These are phyloP conservation scores for Sigmodon hispidus DNA, from an alignment of 2,113 vertebrate species.

Conservation along the genomic window DNA sequence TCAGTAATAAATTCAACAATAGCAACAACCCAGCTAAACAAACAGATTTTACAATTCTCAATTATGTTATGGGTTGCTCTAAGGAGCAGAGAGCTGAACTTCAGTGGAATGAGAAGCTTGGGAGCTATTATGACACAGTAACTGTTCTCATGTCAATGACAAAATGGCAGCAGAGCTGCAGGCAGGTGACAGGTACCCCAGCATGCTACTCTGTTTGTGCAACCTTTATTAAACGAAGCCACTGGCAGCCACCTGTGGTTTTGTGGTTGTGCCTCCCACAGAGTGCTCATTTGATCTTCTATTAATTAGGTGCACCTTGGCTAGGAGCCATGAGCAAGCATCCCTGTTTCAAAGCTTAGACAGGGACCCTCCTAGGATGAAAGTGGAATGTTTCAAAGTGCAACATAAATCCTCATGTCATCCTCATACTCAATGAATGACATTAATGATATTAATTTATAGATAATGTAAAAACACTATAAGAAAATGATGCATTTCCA, in stretches of 20 bases:
- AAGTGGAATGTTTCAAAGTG: slow-evolving; percentile 69
- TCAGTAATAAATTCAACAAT: slow-evolving; percentile 47
- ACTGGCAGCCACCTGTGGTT: slow-evolving; percentile 65
- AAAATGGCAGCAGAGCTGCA: slow-evolving; percentile 58
- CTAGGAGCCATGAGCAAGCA: slow-evolving; percentile 45
- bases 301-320: slow-evolving; percentile 76
- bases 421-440: slow-evolving; percentile 63
- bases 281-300: slow-evolving; percentile 65
- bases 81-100: slow-evolving; percentile 40
- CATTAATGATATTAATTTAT: slow-evolving; percentile 73
- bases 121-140: slow-evolving; percentile 45
- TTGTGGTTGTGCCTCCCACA: slow-evolving; percentile 59
- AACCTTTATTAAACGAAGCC: slow-evolving; percentile 68
- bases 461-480: slow-evolving; percentile 59
- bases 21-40: slow-evolving; percentile 30
- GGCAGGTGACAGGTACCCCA: slow-evolving; percentile 55
- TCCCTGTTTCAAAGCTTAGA: slow-evolving; percentile 74
- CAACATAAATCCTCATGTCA: slow-evolving; percentile 71
- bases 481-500: slow-evolving; percentile 54
- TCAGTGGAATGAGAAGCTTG: slow-evolving; percentile 34
- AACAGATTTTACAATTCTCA: slow-evolving; percentile 56
- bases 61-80: background rate
- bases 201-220: slow-evolving; percentile 52
- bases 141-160: slow-evolving; percentile 66
- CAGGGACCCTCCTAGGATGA: slow-evolving; percentile 58